These are phyloP conservation scores for Micronycteris hirsuta DNA, from an alignment of 2,113 vertebrate genomes.

Conservation along the genomic window DNA sequence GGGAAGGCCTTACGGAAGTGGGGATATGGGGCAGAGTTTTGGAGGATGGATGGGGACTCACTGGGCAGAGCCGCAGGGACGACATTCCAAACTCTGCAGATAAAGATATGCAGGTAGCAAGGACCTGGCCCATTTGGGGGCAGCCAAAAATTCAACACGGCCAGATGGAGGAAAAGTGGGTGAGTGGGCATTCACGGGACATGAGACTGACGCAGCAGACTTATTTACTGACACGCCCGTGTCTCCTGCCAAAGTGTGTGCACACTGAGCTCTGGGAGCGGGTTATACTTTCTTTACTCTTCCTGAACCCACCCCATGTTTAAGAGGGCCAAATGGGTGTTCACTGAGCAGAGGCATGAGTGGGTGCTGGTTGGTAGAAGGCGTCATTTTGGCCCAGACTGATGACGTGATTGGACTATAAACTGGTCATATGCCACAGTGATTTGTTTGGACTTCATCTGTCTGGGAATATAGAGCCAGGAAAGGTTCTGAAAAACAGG, in stretches of 20 bases:
- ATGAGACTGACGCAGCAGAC: rapidly evolving
- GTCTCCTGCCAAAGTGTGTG: neutral
- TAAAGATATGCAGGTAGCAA: neutral
- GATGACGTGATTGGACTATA: neutral
- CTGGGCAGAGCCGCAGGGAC: neutral
- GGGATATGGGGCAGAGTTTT: neutral
- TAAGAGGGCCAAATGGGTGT: neutral
- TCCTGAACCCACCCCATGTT: neutral
- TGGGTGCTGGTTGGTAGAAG: neutral
- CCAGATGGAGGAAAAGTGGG: rapidly evolving
- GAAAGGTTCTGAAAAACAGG: neutral
- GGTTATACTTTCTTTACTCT: neutral
- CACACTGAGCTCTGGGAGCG: neutral
- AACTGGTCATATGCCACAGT: neutral
- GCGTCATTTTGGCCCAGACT: neutral
- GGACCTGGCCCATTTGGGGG: neutral
- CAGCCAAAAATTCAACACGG: rapidly evolving
- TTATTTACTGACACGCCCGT: neutral
- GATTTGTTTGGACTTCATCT: neutral
- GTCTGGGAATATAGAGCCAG: neutral
- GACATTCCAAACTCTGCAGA: neutral
- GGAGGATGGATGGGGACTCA: neutral
- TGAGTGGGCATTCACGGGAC: neutral
- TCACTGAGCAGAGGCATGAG: neutral
- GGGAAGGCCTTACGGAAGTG: neutral